These are phyloP conservation scores for Antheraea pernyi DNA, from an alignment of 1,140 invertebrate species.

Conservation along the genomic window DNA sequence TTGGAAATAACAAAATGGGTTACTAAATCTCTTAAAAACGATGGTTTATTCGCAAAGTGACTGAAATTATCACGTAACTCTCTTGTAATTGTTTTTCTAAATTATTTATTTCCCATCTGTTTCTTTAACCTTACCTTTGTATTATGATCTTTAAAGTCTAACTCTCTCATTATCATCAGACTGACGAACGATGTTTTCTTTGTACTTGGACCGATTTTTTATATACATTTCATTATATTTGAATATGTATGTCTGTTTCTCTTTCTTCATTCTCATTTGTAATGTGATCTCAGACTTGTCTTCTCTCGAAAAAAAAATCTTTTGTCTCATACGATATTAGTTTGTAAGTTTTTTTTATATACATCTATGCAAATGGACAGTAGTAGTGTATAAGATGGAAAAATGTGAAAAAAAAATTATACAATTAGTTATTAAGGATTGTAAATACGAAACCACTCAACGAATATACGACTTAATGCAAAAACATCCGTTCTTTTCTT, in stretches of 20 bases:
- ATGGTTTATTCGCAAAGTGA: neutral
- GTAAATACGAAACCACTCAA: conserved; percentile 66
- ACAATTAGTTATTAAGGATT: conserved; percentile 60
- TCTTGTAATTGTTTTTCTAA: neutral
- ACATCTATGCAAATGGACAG: conserved; percentile 67
- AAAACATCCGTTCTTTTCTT: conserved; percentile 23
- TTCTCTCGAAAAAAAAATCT: conserved; percentile 20
- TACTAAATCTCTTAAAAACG: neutral
- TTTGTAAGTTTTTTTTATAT: conserved; percentile 37
- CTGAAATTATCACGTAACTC: neutral
- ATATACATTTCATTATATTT: neutral
- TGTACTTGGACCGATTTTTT: neutral
- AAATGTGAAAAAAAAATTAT: conserved; percentile 59
- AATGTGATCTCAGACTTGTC: conserved; percentile 37
- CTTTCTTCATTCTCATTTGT: conserved; percentile 2
- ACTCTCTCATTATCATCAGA: neutral
- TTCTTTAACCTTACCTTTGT: neutral
- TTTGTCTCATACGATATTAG: conserved; percentile 29
- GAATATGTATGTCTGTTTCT: neutral
- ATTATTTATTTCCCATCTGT: neutral
- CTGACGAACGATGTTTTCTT: neutral
- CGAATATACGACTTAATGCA: conserved; percentile 66
- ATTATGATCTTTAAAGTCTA: neutral
- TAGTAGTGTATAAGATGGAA: conserved; percentile 56
- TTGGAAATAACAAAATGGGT: neutral